Percentiles rank a stretch among this genome's conserved stretches.
Evolutionary conservation across 2,113 vertebrate species (phyloP).

Genomic region (Alligator sinensis): DNA sequence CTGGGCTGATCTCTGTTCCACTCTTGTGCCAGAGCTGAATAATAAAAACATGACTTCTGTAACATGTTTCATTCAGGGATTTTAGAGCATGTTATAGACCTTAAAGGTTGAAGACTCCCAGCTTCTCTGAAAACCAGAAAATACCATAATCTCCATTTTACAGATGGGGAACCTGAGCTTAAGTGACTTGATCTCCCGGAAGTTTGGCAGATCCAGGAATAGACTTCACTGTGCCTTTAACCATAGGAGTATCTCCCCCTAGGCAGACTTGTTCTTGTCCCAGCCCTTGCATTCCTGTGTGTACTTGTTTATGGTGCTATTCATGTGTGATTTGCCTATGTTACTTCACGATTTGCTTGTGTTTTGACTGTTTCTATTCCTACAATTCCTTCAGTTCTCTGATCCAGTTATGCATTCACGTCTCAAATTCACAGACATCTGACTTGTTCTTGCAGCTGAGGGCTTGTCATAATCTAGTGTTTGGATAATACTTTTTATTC

Average conservation of each 20-base stretch:
- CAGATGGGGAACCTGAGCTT: background rate
- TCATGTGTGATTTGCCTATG: background rate
- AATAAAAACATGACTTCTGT: background rate
- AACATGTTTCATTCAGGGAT: background rate
- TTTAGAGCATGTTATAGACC: background rate
- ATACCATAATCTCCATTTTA: background rate
- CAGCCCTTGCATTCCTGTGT: background rate
- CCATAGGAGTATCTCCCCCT: no score
- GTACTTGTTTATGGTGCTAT: background rate
- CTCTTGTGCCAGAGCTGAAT: background rate
- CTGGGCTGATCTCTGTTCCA: background rate
- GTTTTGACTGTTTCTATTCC: background rate
- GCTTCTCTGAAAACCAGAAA: background rate
- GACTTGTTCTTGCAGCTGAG: background rate
- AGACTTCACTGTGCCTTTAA: background rate
- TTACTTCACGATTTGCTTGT: background rate
- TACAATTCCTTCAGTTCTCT: background rate
- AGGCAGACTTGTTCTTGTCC: background rate
- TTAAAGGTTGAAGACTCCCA: background rate
- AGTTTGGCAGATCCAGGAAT: background rate
- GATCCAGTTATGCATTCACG: background rate
- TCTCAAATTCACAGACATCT: accelerated
- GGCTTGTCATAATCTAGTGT: background rate
- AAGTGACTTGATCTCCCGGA: background rate
- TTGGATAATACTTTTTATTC: background rate